Percentiles rank a stretch among this genome's conserved stretches.
phyloP scores from a whole-genome alignment of 2,888 invertebrate species.

The Acleris emargana region DNA sequence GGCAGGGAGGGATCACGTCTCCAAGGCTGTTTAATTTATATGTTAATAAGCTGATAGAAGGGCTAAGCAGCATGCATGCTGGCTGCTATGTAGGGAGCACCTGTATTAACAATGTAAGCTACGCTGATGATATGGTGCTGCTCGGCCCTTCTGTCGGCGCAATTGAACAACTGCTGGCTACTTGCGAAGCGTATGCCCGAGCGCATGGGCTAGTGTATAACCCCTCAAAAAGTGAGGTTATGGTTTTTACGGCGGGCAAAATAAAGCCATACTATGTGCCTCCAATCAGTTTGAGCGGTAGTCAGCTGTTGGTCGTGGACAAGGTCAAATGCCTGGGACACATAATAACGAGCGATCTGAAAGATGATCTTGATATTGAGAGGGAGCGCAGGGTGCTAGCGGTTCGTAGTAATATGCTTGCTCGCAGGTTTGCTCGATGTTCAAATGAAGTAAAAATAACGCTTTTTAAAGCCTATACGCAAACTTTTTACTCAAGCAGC shows the following conservation, averaged over 20 bases:
- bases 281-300: too few relatives aligned
- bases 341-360: constrained; percentile 2
- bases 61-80: too few relatives aligned
- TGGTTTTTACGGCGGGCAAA: too few relatives aligned
- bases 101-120: neutral
- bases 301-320: too few relatives aligned
- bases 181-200: too few relatives aligned
- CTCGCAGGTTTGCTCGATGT: constrained; percentile 4
- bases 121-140: neutral
- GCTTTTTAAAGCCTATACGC: too few relatives aligned
- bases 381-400: constrained; percentile 4
- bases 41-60: neutral
- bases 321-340: too few relatives aligned
- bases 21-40: neutral
- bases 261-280: too few relatives aligned
- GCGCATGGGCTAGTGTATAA: neutral
- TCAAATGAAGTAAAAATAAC: constrained; percentile 1
- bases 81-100: neutral
- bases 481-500: too few relatives aligned
- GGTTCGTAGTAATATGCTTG: constrained; percentile 2
- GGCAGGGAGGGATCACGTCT: neutral
- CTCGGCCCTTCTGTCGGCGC: too few relatives aligned
- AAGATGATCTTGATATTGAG: neutral
- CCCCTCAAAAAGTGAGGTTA: too few relatives aligned
- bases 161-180: too few relatives aligned